These are phyloP conservation scores for Cyprinus carpio DNA, from an alignment of 2,113 vertebrate genomes.

Conservation along the genomic window DNA sequence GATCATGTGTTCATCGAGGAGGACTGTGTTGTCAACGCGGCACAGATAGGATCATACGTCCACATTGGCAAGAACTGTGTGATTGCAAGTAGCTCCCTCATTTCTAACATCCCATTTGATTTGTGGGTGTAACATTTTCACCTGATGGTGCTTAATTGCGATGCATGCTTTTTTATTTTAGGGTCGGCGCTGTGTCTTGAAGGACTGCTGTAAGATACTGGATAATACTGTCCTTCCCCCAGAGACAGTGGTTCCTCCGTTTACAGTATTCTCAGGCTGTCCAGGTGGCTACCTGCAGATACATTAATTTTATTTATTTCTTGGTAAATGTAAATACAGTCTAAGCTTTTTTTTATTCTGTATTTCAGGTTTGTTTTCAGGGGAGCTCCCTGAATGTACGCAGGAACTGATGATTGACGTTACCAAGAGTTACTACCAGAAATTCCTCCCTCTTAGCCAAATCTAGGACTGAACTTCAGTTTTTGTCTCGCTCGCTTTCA, in stretches of 20 bases:
- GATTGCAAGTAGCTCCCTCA: constrained; percentile 83
- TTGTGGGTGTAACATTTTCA: background rate
- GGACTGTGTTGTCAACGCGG: constrained; percentile 96
- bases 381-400: constrained; percentile 95
- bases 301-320: background rate
- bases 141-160: background rate
- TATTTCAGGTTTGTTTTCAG: constrained; percentile 89
- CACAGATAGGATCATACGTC: constrained; percentile 97
- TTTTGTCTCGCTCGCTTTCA: background rate
- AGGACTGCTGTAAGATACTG: constrained; percentile 97
- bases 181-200: constrained; percentile 94
- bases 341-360: constrained; percentile 1
- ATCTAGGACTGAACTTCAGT: constrained; percentile 74
- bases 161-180: constrained; percentile 61
- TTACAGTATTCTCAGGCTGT: constrained; percentile 94
- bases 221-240: constrained; percentile 96
- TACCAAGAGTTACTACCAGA: constrained; percentile 99
- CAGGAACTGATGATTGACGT: constrained; percentile 99
- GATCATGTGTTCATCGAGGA: constrained; percentile 99
- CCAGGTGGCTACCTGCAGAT: constrained; percentile 77
- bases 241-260: constrained; percentile 95
- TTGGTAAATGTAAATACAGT: background rate
- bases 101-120: background rate
- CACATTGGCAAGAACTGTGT: constrained; percentile 99
- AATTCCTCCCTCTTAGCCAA: constrained; percentile 96